phyloP scores from a whole-genome alignment of 2,888 invertebrate species.

The Stratiomys singularior region DNA sequence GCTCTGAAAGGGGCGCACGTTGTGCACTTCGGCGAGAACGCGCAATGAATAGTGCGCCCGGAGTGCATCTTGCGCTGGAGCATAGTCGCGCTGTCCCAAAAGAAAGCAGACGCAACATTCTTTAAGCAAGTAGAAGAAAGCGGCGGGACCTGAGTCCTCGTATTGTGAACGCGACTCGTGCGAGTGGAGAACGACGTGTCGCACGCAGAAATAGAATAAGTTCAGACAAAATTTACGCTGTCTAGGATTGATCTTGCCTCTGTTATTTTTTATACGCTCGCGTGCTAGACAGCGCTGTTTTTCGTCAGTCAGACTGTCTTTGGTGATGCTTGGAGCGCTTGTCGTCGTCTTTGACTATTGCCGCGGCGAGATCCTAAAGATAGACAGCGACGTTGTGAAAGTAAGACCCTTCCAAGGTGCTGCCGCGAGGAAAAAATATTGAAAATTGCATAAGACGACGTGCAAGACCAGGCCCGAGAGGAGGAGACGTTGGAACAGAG shows the following conservation, averaged over 20 bases:
- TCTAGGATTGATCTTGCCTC: constrained; percentile 37
- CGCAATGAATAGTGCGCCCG: neutral
- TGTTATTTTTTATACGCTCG: constrained; percentile 5
- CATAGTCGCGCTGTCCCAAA: constrained; percentile 8
- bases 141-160: constrained; percentile 3
- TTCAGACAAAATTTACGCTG: constrained; percentile 10
- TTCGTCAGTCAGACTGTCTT: constrained; percentile 23
- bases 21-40: neutral
- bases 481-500: neutral
- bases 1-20: neutral
- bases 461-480: neutral
- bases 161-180: neutral
- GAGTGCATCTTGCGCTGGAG: constrained; percentile 4
- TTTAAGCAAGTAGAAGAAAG: neutral
- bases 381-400: constrained; percentile 19
- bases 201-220: constrained; percentile 31
- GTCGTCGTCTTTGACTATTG: constrained; percentile 6
- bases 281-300: constrained; percentile 25
- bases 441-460: neutral
- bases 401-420: neutral
- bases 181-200: neutral
- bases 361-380: constrained; percentile 33
- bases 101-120: constrained; percentile 12
- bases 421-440: neutral
- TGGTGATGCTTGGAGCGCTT: neutral